Base-by-base conservation (phyloP, 2,888 invertebrate species). In the Tetanocera ferruginea region DNA sequence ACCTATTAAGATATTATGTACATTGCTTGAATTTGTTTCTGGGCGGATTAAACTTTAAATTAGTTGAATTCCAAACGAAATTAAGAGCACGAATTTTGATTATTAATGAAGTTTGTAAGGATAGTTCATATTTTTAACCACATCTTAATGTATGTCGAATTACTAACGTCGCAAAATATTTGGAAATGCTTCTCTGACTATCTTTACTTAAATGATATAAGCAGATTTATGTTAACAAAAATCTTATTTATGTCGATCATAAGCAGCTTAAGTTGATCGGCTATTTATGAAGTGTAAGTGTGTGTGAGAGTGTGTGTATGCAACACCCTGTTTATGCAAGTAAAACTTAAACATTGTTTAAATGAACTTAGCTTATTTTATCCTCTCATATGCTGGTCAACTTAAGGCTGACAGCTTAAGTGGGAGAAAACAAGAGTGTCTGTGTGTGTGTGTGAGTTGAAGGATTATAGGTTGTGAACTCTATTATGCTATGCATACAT, bases 401-500 rank as follows among this genome's bases (percentile, higher is more conserved):
- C 52, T 71, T 71, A 25, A 31, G 55, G 31, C 67, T 67, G 67
- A 67, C 67, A 67, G 67, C 37, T 67, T 31, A 67, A 34, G 43
- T 67, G 67, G 23, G 67, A 34, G 67, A 19, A 11, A 5, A 37
- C n/a, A 25, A 19, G 28, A 14, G 31, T 23, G 6, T 52, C 23
- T 49, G 70, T 52, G 34, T 71, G 71, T 55, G 51, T 55, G 14
- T 37, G 8, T 37, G 55, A 43, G 11, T n/a, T 14, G 28, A 60
- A 60, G 28, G 57, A 60, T 60, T 60, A 11, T 25, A 19, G 9
- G 25, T 23, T 55, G 55, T 55, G 19, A 23, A 55, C 52, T 25
- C 8, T 70, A 6, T 19, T 31, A 17, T 34, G 34, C 23, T 14
- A 5, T 17, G 37, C 31, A 31, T 70, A 28, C 8, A n/a, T 25